Conservation (phyloP, 2,113 vertebrate species). For the Sporophila hypoxantha region DNA sequence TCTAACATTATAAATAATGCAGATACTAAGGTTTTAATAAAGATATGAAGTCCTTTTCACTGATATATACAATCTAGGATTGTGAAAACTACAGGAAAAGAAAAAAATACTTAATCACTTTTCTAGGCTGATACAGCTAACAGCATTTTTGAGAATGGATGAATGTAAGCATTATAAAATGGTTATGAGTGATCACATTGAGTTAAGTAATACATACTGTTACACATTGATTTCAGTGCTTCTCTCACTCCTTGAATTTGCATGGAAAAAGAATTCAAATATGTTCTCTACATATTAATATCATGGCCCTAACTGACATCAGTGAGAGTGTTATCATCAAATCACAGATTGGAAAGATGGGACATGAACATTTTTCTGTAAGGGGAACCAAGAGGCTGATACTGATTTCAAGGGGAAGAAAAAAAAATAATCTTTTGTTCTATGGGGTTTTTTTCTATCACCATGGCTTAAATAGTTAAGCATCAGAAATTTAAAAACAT, state of each 20-base stretch:
- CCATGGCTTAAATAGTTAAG: neutral
- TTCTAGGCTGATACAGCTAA: neutral
- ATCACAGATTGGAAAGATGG: neutral
- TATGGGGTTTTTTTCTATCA: neutral
- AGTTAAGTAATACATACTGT: neutral
- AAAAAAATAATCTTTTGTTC: neutral
- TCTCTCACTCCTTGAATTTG: neutral
- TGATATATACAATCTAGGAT: neutral
- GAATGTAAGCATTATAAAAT: constrained; percentile 15
- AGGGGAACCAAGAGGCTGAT: neutral
- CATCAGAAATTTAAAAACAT: neutral
- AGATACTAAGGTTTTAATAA: constrained; percentile 61
- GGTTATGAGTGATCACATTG: constrained; percentile 6
- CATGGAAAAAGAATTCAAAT: neutral
- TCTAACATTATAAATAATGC: constrained; percentile 57
- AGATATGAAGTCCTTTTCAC: constrained; percentile 31
- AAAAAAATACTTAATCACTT: constrained; percentile 9
- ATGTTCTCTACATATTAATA: neutral
- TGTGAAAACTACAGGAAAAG: constrained; percentile 25
- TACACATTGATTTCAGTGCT: neutral
- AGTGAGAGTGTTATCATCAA: neutral
- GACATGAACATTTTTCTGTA: neutral
- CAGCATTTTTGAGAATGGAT: constrained; percentile 2
- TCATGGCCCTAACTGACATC: neutral
- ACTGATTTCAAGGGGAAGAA: neutral